Percentiles rank a stretch among this genome's conserved stretches.
Conservation (phyloP, 2,888 invertebrate genomes). For the Drosophila colorata region DNA sequence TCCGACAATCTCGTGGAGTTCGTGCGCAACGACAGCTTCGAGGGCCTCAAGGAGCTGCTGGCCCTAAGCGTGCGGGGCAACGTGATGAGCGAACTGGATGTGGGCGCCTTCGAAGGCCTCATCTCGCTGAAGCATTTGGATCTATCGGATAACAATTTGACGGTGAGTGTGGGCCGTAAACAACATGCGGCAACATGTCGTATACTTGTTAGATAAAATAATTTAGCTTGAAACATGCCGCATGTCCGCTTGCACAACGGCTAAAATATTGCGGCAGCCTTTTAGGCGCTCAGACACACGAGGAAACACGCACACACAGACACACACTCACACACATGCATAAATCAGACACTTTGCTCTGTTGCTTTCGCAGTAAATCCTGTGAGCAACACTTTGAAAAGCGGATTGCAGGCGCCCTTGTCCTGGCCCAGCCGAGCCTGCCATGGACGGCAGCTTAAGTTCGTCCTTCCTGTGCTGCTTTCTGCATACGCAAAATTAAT, state of each 20-base stretch:
- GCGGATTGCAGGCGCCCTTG: slow-evolving; percentile 64
- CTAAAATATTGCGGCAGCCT: slow-evolving; percentile 50
- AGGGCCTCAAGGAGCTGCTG: slow-evolving; percentile 89
- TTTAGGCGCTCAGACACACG: slow-evolving; percentile 18
- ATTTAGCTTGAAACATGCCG: slow-evolving; percentile 44
- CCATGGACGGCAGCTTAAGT: slow-evolving; percentile 53
- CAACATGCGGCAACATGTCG: slow-evolving; percentile 40
- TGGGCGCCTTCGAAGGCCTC: slow-evolving; percentile 91
- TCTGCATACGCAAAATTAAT: slow-evolving; percentile 78
- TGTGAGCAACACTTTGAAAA: slow-evolving; percentile 76
- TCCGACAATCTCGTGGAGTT: slow-evolving; percentile 92
- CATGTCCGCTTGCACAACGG: slow-evolving; percentile 27
- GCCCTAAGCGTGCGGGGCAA: slow-evolving; percentile 91
- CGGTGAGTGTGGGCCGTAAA: slow-evolving; percentile 84
- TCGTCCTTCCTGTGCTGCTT: slow-evolving; percentile 65
- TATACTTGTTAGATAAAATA: slow-evolving; percentile 53
- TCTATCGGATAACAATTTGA: slow-evolving; percentile 93
- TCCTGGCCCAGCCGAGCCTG: slow-evolving; percentile 25
- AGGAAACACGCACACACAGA: slow-evolving; percentile 5
- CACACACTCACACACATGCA: slow-evolving; percentile 27
- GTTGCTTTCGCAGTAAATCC: slow-evolving; percentile 66
- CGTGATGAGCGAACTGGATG: slow-evolving; percentile 90
- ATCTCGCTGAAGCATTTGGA: slow-evolving; percentile 90
- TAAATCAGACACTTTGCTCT: slow-evolving; percentile 74
- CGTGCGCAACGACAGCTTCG: slow-evolving; percentile 90